These are phyloP conservation scores for Melanocharis versteri DNA, from an alignment of 2,113 vertebrate species.

Conservation along the genomic window DNA sequence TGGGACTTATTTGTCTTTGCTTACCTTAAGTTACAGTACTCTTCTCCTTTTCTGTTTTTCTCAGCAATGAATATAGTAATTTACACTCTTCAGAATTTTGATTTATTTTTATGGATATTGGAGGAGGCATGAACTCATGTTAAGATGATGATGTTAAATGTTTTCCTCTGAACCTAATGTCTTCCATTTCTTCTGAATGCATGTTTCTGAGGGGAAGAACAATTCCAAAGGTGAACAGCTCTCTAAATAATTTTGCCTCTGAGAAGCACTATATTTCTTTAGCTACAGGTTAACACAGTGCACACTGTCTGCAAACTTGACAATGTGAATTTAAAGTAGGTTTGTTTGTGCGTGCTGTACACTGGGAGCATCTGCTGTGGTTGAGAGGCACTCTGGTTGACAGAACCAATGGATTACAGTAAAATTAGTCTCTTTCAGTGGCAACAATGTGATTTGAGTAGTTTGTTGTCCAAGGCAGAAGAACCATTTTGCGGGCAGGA, in stretches of 20 bases:
- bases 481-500: not conserved
- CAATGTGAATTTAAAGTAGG: not conserved
- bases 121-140: not conserved
- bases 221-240: not conserved
- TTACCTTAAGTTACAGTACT: not conserved
- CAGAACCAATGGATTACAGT: not conserved
- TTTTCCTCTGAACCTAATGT: not conserved
- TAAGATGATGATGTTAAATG: not conserved
- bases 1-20: not conserved
- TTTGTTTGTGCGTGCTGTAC: not conserved
- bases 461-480: not conserved
- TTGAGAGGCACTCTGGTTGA: not conserved
- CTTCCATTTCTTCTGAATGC: not conserved
- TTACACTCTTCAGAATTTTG: not conserved
- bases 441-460: not conserved
- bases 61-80: not conserved
- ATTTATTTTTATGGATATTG: not conserved
- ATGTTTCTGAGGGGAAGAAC: not conserved
- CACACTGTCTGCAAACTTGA: accelerated
- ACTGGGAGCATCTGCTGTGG: not conserved
- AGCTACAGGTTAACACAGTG: not conserved
- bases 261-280: not conserved
- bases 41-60: not conserved
- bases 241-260: not conserved
- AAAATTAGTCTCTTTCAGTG: not conserved